phyloP scores from a whole-genome alignment of 2,888 invertebrate species.

The Bruchidius siliquastri region DNA sequence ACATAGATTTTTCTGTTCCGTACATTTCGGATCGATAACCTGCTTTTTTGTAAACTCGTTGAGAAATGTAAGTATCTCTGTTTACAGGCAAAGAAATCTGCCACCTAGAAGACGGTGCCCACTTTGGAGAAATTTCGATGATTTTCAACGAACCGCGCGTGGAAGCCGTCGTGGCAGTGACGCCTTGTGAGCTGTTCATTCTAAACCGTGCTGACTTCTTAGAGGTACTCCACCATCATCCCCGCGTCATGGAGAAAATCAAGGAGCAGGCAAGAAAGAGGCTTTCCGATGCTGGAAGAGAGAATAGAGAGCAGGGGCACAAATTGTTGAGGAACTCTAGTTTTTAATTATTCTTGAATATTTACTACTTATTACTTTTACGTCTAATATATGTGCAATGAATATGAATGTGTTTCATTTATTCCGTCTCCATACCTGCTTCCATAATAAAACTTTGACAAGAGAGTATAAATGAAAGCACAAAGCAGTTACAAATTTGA shows the following conservation, averaged over 20 bases:
- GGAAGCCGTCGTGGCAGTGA: constrained; percentile 46
- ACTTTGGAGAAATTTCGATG: constrained; percentile 49
- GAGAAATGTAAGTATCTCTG: too few relatives aligned
- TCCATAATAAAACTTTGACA: too few relatives aligned
- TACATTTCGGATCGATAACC: too few relatives aligned
- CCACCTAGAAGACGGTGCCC: constrained; percentile 48
- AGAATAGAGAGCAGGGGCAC: background rate
- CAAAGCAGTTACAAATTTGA: too few relatives aligned
- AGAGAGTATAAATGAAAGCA: too few relatives aligned
- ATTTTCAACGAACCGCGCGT: constrained; percentile 44
- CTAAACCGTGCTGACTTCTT: constrained; percentile 43
- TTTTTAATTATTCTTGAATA: too few relatives aligned
- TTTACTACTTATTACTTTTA: background rate
- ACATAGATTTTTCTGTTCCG: too few relatives aligned
- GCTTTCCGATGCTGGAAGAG: background rate
- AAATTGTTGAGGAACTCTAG: too few relatives aligned
- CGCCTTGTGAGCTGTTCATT: constrained; percentile 46
- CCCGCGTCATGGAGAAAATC: constrained; percentile 32
- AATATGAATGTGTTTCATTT: background rate
- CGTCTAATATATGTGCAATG: background rate
- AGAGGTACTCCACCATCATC: constrained; percentile 38
- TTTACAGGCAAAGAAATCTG: constrained; percentile 24
- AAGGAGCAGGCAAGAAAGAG: constrained; percentile 1
- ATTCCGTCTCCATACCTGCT: background rate
- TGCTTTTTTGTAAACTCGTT: too few relatives aligned